Base-by-base conservation (phyloP, 2,113 vertebrate species). In the Halcyon malimbica region DNA sequence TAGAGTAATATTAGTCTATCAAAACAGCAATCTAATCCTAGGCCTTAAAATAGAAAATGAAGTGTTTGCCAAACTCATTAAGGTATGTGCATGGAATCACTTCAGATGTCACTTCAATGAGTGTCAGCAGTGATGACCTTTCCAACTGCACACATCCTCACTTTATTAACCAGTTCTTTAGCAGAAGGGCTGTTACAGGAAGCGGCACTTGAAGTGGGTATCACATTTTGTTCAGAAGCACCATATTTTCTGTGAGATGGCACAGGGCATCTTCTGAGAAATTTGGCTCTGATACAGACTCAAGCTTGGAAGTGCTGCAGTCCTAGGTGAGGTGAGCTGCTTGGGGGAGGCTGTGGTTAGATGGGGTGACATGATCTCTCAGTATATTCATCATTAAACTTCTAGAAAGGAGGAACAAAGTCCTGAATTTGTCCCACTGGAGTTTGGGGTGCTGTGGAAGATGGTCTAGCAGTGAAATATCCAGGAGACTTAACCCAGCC, bases 11-110 rank as follows among this genome's bases (percentile, higher is more conserved):
- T 62, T 60, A 74, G 23, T 71, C 35, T 74, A 33, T 54, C n/a
- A 74, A 91, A 88, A 54, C 46, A 65, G 29, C 41, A 83, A 88
- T 60, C 54, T 41, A 83, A 83, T 77, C 29, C 37, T 48, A 51
- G 37, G 16, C 8, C 54, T 95, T 90, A 74, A 94, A 94, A 86
- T 75, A 92, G 87, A 93, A 96, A 81, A 88, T 54, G 46, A 83
- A 76, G 23, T 41, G 17, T 69, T 91, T 89, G 70, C 78, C 87
- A 86, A 48, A 78, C 29, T 90, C 57, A 73, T 74, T 65, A 73
- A 82, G 33, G 63, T 86, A 62, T 83, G 88, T 74, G 59, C n/a
- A 3, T 28, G 46, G 51, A 83, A 59, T 68, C 73, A 37, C 79
- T 90, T 80, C 64, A 62, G 73, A 71, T 89, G 51, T 90, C 88